Evolutionary conservation across 2,113 vertebrate species (phyloP).

Genomic region (Rhinolophus ferrumequinum): DNA sequence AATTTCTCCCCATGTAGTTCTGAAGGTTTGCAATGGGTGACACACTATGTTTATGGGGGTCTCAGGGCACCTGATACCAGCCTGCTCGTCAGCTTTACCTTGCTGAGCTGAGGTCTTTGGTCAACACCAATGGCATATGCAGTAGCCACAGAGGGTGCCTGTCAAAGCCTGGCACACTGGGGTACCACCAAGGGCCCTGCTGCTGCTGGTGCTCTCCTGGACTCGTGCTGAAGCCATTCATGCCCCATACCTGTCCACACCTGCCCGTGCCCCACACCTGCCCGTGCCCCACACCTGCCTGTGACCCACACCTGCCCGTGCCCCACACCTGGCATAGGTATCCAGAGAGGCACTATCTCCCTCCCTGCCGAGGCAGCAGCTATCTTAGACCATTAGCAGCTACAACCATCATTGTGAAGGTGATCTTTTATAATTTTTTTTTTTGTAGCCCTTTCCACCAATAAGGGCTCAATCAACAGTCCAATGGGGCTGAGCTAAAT

Average conservation of each 20-base stretch:
- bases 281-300: background rate
- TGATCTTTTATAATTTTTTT: background rate
- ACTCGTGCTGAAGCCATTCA: background rate
- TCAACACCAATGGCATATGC: background rate
- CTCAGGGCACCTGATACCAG: background rate
- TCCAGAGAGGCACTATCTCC: background rate
- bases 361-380: background rate
- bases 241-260: background rate
- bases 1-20: background rate
- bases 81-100: background rate
- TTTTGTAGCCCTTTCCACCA: background rate
- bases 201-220: background rate
- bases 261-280: background rate
- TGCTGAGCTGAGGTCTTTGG: background rate
- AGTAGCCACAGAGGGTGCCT: background rate
- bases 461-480: background rate
- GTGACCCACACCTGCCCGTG: background rate
- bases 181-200: background rate
- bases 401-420: background rate
- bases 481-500: background rate
- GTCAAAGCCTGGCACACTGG: background rate
- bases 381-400: background rate
- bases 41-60: background rate
- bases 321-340: background rate
- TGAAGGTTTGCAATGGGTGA: background rate